phyloP scores from a whole-genome alignment of 2,888 invertebrate genomes.

The Thecocarcelia acutangulata region DNA sequence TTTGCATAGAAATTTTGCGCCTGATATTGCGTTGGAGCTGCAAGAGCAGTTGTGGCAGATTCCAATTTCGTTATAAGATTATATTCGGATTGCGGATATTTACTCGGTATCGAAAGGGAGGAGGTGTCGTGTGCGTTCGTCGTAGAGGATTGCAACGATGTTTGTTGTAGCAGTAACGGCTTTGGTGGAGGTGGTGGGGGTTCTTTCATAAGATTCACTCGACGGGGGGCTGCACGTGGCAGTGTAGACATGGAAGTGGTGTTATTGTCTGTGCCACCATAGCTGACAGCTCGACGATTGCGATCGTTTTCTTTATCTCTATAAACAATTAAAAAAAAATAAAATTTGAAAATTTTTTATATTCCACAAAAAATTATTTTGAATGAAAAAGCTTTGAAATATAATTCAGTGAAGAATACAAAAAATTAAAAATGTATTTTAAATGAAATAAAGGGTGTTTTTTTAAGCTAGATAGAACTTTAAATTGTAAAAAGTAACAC shows the following conservation, averaged over 20 bases:
- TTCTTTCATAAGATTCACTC: conserved; percentile 79
- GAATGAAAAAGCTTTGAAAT: background rate
- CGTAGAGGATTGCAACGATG: conserved; percentile 74
- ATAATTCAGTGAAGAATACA: too few relatives aligned
- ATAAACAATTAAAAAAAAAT: conserved; percentile 69
- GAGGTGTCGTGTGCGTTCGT: conserved; percentile 65
- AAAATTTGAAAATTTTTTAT: background rate
- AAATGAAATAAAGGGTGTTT: too few relatives aligned
- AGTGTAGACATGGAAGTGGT: conserved; percentile 72
- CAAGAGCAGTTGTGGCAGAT: conserved; percentile 73
- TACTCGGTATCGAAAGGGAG: conserved; percentile 76
- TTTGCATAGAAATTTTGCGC: conserved; percentile 79
- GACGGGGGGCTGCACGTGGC: conserved; percentile 80
- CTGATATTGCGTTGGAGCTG: conserved; percentile 76
- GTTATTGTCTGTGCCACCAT: conserved; percentile 75
- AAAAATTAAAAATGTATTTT: too few relatives aligned
- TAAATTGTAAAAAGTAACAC: too few relatives aligned
- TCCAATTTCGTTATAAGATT: conserved; percentile 80
- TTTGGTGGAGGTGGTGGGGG: conserved; percentile 80
- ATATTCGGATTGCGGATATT: conserved; percentile 79
- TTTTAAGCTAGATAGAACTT: too few relatives aligned
- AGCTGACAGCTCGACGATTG: conserved; percentile 80
- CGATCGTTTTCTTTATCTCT: conserved; percentile 81
- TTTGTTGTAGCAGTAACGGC: conserved; percentile 75
- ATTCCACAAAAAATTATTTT: background rate